Percentiles rank a stretch among this genome's conserved stretches.
phyloP scores from a whole-genome alignment of 2,888 invertebrate genomes.

The Leptinotarsa tumamoca region DNA sequence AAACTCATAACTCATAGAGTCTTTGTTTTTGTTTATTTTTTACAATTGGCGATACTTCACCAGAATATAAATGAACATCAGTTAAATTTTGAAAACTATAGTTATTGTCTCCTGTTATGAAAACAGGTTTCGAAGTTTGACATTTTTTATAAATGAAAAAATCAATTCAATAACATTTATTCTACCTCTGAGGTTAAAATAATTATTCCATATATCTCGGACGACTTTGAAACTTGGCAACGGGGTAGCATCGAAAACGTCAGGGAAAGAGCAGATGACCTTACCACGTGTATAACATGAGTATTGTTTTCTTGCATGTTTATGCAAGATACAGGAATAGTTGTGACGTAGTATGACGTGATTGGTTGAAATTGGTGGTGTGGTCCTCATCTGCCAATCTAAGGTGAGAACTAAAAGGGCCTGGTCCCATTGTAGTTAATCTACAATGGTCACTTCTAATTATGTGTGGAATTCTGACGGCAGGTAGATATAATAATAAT shows the following conservation, averaged over 20 bases:
- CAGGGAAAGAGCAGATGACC: neutral
- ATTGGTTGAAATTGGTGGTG: constrained; percentile 49
- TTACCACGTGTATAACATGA: constrained; percentile 29
- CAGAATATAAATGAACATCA: too few relatives aligned
- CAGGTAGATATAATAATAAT: too few relatives aligned
- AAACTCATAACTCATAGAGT: too few relatives aligned
- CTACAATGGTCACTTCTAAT: neutral
- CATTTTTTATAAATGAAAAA: too few relatives aligned
- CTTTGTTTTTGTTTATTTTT: too few relatives aligned
- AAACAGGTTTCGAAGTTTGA: too few relatives aligned
- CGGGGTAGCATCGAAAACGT: neutral
- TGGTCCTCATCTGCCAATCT: constrained; percentile 37
- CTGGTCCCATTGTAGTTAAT: neutral
- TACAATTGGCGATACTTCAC: too few relatives aligned
- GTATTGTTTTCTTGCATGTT: constrained; percentile 2
- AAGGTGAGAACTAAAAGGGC: neutral
- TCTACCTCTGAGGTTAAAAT: too few relatives aligned
- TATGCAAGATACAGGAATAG: constrained; percentile 20
- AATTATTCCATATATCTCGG: neutral
- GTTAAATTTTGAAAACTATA: too few relatives aligned
- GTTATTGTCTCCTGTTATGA: too few relatives aligned
- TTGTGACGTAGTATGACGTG: constrained; percentile 26
- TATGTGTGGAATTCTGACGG: neutral
- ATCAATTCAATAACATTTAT: too few relatives aligned
- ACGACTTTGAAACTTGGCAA: neutral